These are phyloP conservation scores for Austrofundulus limnaeus DNA, from an alignment of 2,113 vertebrate species.

Conservation along the genomic window DNA sequence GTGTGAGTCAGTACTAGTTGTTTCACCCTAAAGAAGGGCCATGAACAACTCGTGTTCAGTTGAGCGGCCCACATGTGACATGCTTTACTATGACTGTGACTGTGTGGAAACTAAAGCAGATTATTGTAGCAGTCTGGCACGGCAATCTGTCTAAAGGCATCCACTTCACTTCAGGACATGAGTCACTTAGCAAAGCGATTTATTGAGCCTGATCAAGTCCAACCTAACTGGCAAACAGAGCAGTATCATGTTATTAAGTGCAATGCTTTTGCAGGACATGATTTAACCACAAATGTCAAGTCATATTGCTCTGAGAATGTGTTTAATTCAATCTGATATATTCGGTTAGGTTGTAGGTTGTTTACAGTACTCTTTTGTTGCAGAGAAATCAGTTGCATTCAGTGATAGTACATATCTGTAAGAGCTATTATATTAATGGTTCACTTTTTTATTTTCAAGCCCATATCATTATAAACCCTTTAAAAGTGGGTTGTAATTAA, in stretches of 20 bases:
- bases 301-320: neutral
- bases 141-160: conserved; percentile 62
- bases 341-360: neutral
- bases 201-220: conserved; percentile 31
- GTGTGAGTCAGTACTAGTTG: no score
- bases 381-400: no score
- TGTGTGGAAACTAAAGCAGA: conserved; percentile 58
- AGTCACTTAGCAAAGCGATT: conserved; percentile 22
- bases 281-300: neutral
- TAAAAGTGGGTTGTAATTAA: conserved; percentile 40
- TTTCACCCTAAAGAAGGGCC: conserved; percentile 1
- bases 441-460: conserved; percentile 1
- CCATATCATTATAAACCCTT: conserved; percentile 1
- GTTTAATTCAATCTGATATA: neutral
- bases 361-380: no score
- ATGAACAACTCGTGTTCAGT: conserved; percentile 10
- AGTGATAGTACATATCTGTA: neutral
- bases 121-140: conserved; percentile 67
- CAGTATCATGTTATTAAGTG: neutral
- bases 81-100: conserved; percentile 37
- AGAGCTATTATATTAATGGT: neutral
- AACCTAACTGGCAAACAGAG: conserved; percentile 7
- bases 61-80: conserved; percentile 42
- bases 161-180: conserved; percentile 43
- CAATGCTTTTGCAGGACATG: neutral